These are phyloP conservation scores for Lepidocyrtoides sp. DNA, from an alignment of 2,888 invertebrate genomes.

Conservation along the genomic window DNA sequence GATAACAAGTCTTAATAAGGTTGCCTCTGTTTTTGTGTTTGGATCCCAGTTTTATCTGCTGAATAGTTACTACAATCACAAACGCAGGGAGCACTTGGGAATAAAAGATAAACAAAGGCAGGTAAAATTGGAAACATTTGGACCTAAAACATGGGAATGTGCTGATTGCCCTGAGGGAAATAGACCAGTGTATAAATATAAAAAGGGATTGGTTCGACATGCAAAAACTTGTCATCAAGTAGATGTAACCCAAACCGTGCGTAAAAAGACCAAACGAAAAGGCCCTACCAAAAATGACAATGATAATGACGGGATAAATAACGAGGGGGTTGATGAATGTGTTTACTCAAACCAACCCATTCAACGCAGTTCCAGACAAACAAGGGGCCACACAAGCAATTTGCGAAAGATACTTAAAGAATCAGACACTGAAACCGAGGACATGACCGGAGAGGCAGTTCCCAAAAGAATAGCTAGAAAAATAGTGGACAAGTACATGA, in stretches of 20 bases:
- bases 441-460: neutral
- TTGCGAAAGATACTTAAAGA: neutral
- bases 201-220: neutral
- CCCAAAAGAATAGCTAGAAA: neutral
- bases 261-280: no score
- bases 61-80: neutral
- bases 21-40: neutral
- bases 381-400: neutral
- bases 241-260: no score
- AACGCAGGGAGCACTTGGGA: neutral
- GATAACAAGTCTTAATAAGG: no score
- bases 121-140: no score
- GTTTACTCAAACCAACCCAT: neutral
- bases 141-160: no score
- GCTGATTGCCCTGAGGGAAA: constrained; percentile 23
- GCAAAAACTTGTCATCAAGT: no score
- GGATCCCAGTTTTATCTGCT: neutral
- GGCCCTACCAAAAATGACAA: neutral
- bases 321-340: neutral
- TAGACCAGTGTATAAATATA: neutral
- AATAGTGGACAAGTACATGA: neutral
- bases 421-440: neutral
- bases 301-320: neutral
- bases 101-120: neutral
- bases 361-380: neutral